Evolutionary conservation across 2,888 invertebrate genomes (phyloP), one percentile per base, ranked within the genome.

Genomic region (Byasa hedistus): DNA sequence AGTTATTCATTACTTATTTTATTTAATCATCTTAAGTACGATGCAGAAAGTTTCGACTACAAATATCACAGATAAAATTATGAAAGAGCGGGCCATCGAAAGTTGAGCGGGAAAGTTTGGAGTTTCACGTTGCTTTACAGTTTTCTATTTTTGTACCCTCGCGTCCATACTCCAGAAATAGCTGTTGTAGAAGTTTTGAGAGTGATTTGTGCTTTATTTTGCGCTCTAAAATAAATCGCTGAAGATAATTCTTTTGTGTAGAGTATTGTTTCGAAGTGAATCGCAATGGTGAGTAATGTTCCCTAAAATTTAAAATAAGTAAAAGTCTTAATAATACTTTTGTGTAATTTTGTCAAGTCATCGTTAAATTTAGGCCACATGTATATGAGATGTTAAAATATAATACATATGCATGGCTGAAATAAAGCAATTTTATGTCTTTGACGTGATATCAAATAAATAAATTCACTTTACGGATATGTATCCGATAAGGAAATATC

Each of bases 131-230:
- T 78, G 80, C 77, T 74, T 77, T 75, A 73, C 75, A 77, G 74
- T 73, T 76, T 79, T 87, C 89, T 89, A 89, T 89, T 88, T 87
- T 80, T 85, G 82, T 70, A 79, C 70, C 79, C 70, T 70, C 78
- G 81, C 86, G 84, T 85, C 78, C 81, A 83, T 81, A 79, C 75
- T 84, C 87, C 86, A 79, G 82, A 88, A 89, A 89, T 89, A 89
- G 89, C 86, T 72, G 69, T 75, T 69, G 76, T 79, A 76, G 79
- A 80, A 83, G 79, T 81, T 82, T 83, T 79, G 76, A 78, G 75
- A 75, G 77, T 77, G 80, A 74, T 79, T 78, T 75, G 76, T 72
- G 73, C 73, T 70, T 69, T 74, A 73, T 74, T 74, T 75, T 76
- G 73, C 71, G 66, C 71, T 68, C 71, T 65, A 68, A 63, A 69